Evolutionary conservation across 2,113 vertebrate genomes (phyloP), one percentile per base, ranked within the genome.

Genomic region (Damaliscus lunatus): DNA sequence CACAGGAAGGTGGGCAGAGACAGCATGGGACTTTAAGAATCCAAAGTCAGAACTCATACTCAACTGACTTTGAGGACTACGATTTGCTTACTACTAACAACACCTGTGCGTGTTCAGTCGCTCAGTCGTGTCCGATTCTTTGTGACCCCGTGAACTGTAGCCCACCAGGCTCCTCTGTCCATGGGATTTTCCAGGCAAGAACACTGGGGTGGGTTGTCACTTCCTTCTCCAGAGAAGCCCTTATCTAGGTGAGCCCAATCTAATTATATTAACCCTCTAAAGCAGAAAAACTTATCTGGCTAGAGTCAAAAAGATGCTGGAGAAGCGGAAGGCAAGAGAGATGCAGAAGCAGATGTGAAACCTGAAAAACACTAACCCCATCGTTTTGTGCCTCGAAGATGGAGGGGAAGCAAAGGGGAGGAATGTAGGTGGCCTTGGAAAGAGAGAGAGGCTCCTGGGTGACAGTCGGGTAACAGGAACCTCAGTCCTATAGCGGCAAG

Each of bases 61-160:
- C 57, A 59, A 11, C 57, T 59, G 57, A 27, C 57, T 21, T 59
- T 92, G 19, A 48, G 71, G 23, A 83, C 12, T 85, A 31, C 33
- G 52, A 4, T 74, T 71, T 86, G 46, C 53, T 40, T 23, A 23
- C 67, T 71, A 12, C 67, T 23, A 40, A 36, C n/a, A 11, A 0
- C 19, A 12, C n/a, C n/a, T 23, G 67, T 40, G n/a, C 1, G 3
- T 6, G 10, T 23, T 12, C 19, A 71, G n/a, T 71, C 10, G 0
- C n/a, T 71, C 10, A 23, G n/a, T 40, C 10, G 1, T 40, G n/a
- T 40, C 67, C 1, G n/a, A 71, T n/a, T 71, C 64, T 67, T 21
- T 40, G 67, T 40, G 67, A 71, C 10, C 67, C 67, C 9, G 1
- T 11, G 64, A 36, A 36, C 64, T 21, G 19, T 11, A 36, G n/a